Conservation (phyloP, 2,113 vertebrate species). For the Gopherus flavomarginatus region DNA sequence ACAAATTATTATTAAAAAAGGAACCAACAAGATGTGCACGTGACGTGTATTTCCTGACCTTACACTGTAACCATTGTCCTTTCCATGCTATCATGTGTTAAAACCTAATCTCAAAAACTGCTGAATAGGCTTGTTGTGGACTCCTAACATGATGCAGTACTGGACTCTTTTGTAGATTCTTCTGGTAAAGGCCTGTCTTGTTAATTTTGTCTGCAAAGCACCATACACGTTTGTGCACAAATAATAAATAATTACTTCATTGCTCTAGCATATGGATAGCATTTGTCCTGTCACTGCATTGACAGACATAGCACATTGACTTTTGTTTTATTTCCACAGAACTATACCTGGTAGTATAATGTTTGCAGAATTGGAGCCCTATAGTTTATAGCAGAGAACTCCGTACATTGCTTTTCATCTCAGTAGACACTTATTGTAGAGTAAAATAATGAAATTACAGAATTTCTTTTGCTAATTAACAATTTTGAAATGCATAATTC, state of each 20-base stretch:
- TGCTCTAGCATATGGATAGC: not conserved
- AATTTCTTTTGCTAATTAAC: conserved; percentile 17
- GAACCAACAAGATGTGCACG: not conserved
- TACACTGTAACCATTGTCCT: not conserved
- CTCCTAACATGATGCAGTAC: not conserved
- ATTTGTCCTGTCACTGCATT: not conserved
- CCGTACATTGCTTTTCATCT: not conserved
- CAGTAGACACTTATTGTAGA: not conserved
- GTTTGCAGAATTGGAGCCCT: not conserved
- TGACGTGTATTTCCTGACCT: not conserved
- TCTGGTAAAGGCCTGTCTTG: not conserved
- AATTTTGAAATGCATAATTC: conserved; percentile 26
- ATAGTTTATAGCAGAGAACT: not conserved
- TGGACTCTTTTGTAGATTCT: not conserved
- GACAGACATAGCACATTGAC: not conserved
- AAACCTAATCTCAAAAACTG: not conserved
- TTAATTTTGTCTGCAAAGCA: not conserved
- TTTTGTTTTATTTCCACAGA: not conserved
- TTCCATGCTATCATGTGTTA: not conserved
- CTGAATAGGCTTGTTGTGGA: not conserved
- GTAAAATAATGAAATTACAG: conserved; percentile 13
- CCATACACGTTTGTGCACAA: not conserved
- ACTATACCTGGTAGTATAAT: not conserved
- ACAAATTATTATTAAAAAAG: not conserved
- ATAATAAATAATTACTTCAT: not conserved